Conservation (phyloP, 2,888 invertebrate species). For the Chalcosyrphus nemorum region DNA sequence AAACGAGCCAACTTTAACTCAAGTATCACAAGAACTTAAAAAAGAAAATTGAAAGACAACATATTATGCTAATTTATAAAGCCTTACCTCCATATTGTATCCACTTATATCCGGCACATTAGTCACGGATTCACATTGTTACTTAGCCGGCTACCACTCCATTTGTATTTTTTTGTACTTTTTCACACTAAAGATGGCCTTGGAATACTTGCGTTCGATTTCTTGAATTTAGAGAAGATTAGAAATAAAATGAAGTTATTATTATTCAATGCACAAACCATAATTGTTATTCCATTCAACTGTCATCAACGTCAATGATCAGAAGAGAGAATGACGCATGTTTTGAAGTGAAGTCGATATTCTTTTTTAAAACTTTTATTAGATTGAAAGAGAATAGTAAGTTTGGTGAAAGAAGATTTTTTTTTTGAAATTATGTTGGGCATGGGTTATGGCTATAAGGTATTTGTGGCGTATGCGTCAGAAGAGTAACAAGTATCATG, state of each 20-base stretch:
- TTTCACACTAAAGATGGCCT: not conserved
- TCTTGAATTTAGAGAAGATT: not conserved
- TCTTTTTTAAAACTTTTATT: too few species aligned
- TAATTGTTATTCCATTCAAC: slow-evolving; percentile 38
- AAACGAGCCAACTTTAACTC: too few species aligned
- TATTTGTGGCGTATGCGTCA: too few species aligned
- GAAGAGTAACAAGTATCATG: too few species aligned
- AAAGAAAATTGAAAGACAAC: too few species aligned
- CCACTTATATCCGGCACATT: not conserved
- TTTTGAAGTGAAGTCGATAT: not conserved
- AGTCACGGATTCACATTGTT: not conserved
- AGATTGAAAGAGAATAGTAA: not conserved
- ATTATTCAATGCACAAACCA: slow-evolving; percentile 32
- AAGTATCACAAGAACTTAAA: too few species aligned
- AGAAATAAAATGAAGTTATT: slow-evolving; percentile 21
- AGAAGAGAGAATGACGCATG: slow-evolving; percentile 23
- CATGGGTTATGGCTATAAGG: too few species aligned
- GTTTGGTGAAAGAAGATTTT: too few species aligned
- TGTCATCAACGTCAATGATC: slow-evolving; percentile 18
- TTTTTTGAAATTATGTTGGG: too few species aligned
- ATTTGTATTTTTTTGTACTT: not conserved
- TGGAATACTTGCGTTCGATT: slow-evolving; percentile 1
- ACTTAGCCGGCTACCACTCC: not conserved
- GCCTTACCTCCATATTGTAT: not conserved
- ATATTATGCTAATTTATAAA: too few species aligned